Base-by-base conservation (phyloP, 37 sponge, comb jelly and placozoan species). In the Agelas oroides region DNA sequence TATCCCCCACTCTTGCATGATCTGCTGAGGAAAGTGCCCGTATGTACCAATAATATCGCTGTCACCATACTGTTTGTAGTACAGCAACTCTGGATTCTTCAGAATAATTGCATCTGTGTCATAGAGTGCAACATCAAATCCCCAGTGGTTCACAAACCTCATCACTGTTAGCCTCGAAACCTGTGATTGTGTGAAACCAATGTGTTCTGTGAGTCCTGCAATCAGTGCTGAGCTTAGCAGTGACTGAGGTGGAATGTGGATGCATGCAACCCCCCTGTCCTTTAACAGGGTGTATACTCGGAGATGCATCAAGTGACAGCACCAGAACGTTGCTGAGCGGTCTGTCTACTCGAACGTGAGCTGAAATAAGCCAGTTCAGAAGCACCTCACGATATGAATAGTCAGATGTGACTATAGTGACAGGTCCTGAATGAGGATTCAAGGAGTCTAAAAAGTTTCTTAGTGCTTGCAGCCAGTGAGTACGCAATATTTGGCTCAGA, bases 91-190 rank as follows among this genome's bases (percentile, higher is more conserved):
- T 32, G 73, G 71, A 30, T 71, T 82, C 24, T 71, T 70, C 38
- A 82, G 0, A 24, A 82, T 34, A 40, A 82, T 55, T 17, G 83
- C 83, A 36, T 82, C 83, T 2, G 40, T 37, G 30, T 82, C 83
- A 35, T 61, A 72, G 41, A 71, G 56, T 16, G 73, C 73, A 18
- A 33, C 61, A 59, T 82, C 83, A 70, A 71, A 82, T 32, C 83
- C 73, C 83, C 83, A 82, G 72, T 72, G 73, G 62, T 82, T 82
- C 30, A 82, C 2, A 12, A 82, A 24, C 34, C 83, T 70, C 73
- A 82, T 72, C 20, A 71, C 73, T 37, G 73, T 70, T 58, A 82
- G 73, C 71, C 83, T 82, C 28, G 71, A 14, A 25, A 82, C 27
- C 41, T 46, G 23, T 23, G 52, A 56, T 67, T 39, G 21, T 24